Percentiles rank a stretch among this genome's conserved stretches.
Conservation (phyloP, 1,140 invertebrate species). For the Leptinotarsa defecta region DNA sequence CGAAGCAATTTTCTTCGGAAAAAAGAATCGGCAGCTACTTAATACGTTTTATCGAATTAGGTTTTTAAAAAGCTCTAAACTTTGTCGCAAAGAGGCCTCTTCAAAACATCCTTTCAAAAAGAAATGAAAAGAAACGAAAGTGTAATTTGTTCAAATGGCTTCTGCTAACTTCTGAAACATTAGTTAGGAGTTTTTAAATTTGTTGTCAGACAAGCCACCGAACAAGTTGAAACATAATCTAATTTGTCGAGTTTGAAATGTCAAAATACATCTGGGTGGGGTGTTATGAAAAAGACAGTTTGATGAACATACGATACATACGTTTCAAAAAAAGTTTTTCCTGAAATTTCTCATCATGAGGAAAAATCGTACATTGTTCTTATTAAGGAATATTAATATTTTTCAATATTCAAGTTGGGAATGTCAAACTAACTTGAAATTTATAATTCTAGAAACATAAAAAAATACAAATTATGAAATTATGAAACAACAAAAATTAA, state of each 20-base stretch:
- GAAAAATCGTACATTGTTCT: no score
- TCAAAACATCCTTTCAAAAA: slow-evolving; percentile 47
- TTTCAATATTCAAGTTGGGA: no score
- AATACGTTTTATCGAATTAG: slow-evolving; percentile 46
- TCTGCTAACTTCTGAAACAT: slow-evolving; percentile 50
- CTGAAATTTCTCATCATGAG: no score
- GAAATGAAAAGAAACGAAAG: slow-evolving; percentile 52
- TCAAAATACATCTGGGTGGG: neutral
- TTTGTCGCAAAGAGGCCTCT: slow-evolving; percentile 37
- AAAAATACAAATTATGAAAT: no score
- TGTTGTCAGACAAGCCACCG: slow-evolving; percentile 37
- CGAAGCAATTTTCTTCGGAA: slow-evolving; percentile 4
- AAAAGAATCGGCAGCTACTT: slow-evolving; percentile 21
- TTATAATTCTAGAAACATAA: no score
- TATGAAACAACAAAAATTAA: no score
- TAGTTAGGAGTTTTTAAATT: slow-evolving; percentile 50
- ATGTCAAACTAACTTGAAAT: no score
- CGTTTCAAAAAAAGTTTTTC: no score
- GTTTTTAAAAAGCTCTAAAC: slow-evolving; percentile 48
- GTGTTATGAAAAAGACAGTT: no score
- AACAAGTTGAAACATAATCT: slow-evolving; percentile 4
- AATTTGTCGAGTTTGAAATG: neutral
- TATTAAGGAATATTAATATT: no score
- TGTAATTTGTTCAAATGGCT: slow-evolving; percentile 51
- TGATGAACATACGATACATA: no score